Base-by-base conservation (phyloP, 2,797 vertebrate genomes). In the Epinephelus malabaricus region DNA sequence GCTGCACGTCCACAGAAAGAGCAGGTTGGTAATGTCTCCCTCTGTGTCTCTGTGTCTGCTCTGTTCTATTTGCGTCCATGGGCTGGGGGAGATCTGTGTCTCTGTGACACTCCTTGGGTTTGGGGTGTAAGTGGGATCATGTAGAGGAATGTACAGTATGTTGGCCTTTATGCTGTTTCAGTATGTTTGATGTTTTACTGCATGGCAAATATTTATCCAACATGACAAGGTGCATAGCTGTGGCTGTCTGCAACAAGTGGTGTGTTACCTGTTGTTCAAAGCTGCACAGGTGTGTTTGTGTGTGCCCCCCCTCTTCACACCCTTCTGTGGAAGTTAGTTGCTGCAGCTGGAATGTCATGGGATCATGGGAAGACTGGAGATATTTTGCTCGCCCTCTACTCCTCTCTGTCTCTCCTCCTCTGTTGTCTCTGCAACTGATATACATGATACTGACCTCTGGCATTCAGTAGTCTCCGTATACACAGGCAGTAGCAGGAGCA, bases 21-120 rank as follows among this genome's bases (percentile, higher is more conserved):
- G 91, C 94, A 95, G 95, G 95, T 96, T 83, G 85, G 95, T 94
- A 60, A 85, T 65, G 75, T 75, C 65, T 86, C 59, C 54, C 59
- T 70, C 53, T 79, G 56, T 76, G 59, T 73, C 43, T 77, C 9
- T 68, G 2, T 82, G 70, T 81, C 43, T 82, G 76, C 68, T 76
- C 66, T 51, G 69, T 18, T 86, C 91, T 93, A 90, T 92, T 91
- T 92, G 81, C 17, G 87, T 86, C 85, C 51, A 67, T 23, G 46
- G 47, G 40, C 43, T 38, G 64, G 56, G 46, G 60, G 67, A 66
- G 45, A 43, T 81, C 3, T 63, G 73, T 51, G 69, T 71, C 51
- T 74, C 59, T 69, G 76, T 63, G 68, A 63, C 81, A 30, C 69
- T 79, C 49, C 45, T 82, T 78, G 69, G 65, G 12, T 85, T 69